phyloP scores from a whole-genome alignment of 2,113 vertebrate genomes.

The Lipotes vexillifer region DNA sequence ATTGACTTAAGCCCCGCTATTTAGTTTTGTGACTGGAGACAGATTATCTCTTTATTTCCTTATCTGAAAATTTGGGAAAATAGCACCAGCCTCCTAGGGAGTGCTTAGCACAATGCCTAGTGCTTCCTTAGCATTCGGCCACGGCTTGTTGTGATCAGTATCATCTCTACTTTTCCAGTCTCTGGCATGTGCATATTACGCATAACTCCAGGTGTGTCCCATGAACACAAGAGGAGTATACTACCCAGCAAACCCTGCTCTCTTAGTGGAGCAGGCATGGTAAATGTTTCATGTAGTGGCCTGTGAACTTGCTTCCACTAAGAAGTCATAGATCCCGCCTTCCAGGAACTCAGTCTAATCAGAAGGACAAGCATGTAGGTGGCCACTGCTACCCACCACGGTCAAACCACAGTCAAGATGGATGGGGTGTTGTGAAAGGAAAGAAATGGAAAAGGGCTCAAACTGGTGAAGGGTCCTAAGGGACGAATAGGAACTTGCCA shows the following conservation, averaged over 20 bases:
- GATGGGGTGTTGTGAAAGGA: not conserved
- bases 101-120: not conserved
- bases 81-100: not conserved
- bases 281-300: not conserved
- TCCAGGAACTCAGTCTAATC: not conserved
- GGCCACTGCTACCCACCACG: not conserved
- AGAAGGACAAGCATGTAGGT: not conserved
- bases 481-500: not conserved
- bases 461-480: not conserved
- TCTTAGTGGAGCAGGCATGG: accelerated
- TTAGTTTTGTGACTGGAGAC: not conserved
- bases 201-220: not conserved
- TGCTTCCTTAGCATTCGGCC: not conserved
- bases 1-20: not conserved
- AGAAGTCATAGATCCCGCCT: not conserved
- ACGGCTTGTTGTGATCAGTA: not conserved
- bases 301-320: not conserved
- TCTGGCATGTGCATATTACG: not conserved
- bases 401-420: not conserved
- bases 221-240: not conserved
- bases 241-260: not conserved
- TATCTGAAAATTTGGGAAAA: not conserved
- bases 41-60: not conserved
- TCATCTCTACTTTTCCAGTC: not conserved
- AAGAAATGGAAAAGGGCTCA: not conserved